These are phyloP conservation scores for Microtus ochrogaster DNA, from an alignment of 2,113 vertebrate species.

Conservation along the genomic window DNA sequence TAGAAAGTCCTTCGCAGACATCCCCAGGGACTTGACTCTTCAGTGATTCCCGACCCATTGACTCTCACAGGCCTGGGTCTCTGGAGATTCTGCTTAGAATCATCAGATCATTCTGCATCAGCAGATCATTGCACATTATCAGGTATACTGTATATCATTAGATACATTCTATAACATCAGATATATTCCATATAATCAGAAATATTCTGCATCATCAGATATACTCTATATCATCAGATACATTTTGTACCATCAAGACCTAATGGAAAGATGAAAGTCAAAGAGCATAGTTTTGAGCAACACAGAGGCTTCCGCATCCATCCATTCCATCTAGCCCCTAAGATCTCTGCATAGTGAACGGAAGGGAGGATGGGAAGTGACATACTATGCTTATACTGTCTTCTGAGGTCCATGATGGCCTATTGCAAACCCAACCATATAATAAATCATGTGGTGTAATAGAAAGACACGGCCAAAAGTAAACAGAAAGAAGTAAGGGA, in stretches of 20 bases:
- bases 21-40: background rate
- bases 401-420: background rate
- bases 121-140: background rate
- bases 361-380: background rate
- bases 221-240: background rate
- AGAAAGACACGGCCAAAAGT: background rate
- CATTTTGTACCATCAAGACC: background rate
- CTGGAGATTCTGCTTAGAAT: background rate
- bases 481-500: background rate
- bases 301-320: no score
- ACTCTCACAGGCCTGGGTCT: background rate
- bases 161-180: no score
- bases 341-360: accelerated
- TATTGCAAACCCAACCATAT: background rate
- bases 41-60: background rate
- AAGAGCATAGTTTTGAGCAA: background rate
- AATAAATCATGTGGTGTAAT: background rate
- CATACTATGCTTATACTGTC: accelerated
- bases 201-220: no score
- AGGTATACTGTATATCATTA: no score
- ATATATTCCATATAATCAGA: no score
- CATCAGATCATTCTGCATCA: background rate
- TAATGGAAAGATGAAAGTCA: accelerated
- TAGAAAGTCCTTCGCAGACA: background rate
- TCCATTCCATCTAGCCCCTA: background rate